Evolutionary conservation across 2,113 vertebrate genomes (phyloP).

Genomic region (Orycteropus afer): DNA sequence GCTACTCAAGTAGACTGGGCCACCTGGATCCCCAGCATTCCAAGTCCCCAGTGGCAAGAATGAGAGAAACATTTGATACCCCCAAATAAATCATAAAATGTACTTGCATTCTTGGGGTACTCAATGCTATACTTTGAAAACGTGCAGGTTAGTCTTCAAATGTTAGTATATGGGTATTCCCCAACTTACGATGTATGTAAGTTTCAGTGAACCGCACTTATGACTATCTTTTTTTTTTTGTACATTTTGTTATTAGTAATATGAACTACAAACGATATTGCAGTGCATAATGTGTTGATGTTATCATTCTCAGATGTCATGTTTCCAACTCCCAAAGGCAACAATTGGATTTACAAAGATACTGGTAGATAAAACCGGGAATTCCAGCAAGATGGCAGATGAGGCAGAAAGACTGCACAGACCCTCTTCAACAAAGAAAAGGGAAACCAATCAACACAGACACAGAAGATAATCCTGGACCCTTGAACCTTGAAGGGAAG

Average conservation of each 20-base stretch:
- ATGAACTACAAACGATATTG: not conserved
- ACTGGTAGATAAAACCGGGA: too few species aligned
- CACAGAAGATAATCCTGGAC: too few species aligned
- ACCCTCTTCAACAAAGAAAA: too few species aligned
- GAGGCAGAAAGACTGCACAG: too few species aligned
- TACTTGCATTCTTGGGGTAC: not conserved
- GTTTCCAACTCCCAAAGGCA: not conserved
- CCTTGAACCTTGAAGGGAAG: too few species aligned
- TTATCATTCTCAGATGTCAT: not conserved
- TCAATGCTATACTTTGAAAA: not conserved
- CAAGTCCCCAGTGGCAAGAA: not conserved
- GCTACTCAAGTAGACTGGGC: not conserved
- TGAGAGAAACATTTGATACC: not conserved
- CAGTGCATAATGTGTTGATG: not conserved
- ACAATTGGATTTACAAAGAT: not conserved
- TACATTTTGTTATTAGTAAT: not conserved
- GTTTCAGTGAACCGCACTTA: not conserved
- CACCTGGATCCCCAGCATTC: not conserved
- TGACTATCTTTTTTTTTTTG: not conserved
- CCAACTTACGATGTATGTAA: not conserved
- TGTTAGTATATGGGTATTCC: not conserved
- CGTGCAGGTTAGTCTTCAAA: not conserved
- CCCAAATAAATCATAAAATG: not conserved
- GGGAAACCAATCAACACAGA: too few species aligned
- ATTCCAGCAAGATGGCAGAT: too few species aligned